Evolutionary conservation across 2,113 vertebrate species (phyloP), one percentile per base, ranked within the genome.

Genomic region (Seriola aureovittata): DNA sequence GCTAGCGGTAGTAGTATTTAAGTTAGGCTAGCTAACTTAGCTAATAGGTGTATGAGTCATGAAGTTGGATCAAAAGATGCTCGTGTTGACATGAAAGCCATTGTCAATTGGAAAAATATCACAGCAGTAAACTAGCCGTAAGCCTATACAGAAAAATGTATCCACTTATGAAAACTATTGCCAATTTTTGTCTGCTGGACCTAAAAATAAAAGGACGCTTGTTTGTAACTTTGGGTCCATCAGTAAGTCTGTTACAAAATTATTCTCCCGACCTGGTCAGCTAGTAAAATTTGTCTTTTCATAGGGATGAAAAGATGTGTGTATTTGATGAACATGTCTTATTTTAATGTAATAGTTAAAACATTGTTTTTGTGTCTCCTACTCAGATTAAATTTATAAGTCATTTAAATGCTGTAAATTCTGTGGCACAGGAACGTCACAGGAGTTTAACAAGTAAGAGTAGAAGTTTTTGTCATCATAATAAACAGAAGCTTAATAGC

Each of bases 11-110:
- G 70, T 55, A 10, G 17, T 67, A 0, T 58, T 10, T n/a, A 54
- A 3, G 32, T 50, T 7, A n/a, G 1, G 63, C 5, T 76, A 71
- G 60, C 57, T 65, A 48, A 19, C 25, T 10, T 10, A 29, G 23
- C 57, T 36, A 42, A 55, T 66, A 54, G 70, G 74, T 50, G 44
- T 16, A 12, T 68, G 46, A 69, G n/a, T 66, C 59, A 66, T 63
- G 50, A 40, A 85, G 80, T 78, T 86, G 60, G 12, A 29, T 19
- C 23, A 23, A 16, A 29, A 55, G 42, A 72, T 42, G 59, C 36
- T 63, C 9, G 5, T 59, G 57, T 69, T 63, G 32, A 64, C 32
- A n/a, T 76, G 25, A 8, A 50, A 44, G 1, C n/a, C 3, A 2
- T 17, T 1, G 7, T 32, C 1, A 10, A 5, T 19, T 12, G 12